Percentiles rank a stretch among this genome's conserved stretches.
Evolutionary conservation across 2,888 invertebrate species (phyloP).

Genomic region (Stegophylla sp.): DNA sequence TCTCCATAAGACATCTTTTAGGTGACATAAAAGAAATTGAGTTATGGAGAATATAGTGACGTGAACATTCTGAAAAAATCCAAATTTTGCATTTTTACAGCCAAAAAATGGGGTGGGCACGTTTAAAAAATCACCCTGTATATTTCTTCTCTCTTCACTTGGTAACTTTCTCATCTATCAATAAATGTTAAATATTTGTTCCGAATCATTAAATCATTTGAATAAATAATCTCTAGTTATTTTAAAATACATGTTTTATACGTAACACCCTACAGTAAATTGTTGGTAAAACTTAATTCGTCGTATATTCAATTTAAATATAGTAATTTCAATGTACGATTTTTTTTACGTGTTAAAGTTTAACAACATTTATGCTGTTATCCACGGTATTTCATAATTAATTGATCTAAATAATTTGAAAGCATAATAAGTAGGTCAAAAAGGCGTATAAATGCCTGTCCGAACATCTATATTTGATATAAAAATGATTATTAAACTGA

Average conservation of each 20-base stretch:
- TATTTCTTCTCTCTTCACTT: too few species aligned
- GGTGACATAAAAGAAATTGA: too few species aligned
- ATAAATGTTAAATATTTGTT: too few species aligned
- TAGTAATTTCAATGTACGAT: not conserved
- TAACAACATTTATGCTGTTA: not conserved
- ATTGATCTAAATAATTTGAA: not conserved
- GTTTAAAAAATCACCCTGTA: too few species aligned
- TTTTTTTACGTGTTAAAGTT: not conserved
- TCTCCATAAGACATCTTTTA: too few species aligned
- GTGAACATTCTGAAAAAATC: too few species aligned
- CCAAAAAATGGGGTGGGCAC: too few species aligned
- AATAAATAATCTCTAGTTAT: not conserved
- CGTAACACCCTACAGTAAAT: not conserved
- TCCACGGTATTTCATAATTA: not conserved
- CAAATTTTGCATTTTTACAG: too few species aligned
- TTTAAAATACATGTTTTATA: not conserved
- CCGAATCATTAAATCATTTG: not conserved
- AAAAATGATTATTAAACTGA: not conserved
- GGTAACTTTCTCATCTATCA: too few species aligned
- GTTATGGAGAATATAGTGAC: too few species aligned
- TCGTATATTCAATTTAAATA: not conserved
- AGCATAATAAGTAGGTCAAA: slow-evolving; percentile 33
- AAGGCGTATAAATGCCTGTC: not conserved
- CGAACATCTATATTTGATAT: not conserved
- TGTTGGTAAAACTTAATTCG: not conserved